Evolutionary conservation across 2,113 vertebrate species (phyloP).

Genomic region (Pyrgilauda ruficollis): DNA sequence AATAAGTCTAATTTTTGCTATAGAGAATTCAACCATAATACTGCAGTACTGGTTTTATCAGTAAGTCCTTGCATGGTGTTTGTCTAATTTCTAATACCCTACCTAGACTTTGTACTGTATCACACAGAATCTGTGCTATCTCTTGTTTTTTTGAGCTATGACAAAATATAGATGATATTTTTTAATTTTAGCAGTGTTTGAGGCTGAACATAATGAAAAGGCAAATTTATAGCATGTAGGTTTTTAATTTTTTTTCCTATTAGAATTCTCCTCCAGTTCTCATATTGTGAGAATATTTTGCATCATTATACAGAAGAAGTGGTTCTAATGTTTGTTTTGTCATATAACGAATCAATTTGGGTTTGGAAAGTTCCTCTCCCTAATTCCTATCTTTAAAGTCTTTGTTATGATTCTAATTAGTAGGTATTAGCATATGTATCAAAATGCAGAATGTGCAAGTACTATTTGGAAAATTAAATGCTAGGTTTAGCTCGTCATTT

Average conservation of each 20-base stretch:
- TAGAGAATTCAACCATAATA: background rate
- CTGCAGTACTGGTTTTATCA: background rate
- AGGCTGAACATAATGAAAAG: background rate
- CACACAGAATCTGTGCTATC: background rate
- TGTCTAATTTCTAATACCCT: background rate
- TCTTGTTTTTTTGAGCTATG: background rate
- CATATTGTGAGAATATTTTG: background rate
- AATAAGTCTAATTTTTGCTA: background rate
- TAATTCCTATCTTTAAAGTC: slow-evolving; percentile 52
- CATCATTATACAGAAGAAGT: slow-evolving; percentile 1
- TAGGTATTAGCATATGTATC: slow-evolving; percentile 63
- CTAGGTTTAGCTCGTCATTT: slow-evolving; percentile 45
- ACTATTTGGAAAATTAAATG: slow-evolving; percentile 42
- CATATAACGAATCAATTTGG: background rate
- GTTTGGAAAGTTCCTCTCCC: slow-evolving; percentile 48
- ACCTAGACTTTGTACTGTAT: background rate
- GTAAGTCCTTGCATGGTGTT: background rate
- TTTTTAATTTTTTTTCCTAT: background rate
- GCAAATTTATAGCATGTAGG: background rate
- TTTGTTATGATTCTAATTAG: slow-evolving; percentile 58
- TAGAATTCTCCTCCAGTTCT: background rate
- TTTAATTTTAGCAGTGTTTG: background rate
- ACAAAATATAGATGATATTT: background rate
- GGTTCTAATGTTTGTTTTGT: slow-evolving; percentile 47
- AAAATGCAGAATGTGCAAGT: slow-evolving; percentile 39